Base-by-base conservation (phyloP, 2,888 invertebrate genomes). In the Anorthoa munda region DNA sequence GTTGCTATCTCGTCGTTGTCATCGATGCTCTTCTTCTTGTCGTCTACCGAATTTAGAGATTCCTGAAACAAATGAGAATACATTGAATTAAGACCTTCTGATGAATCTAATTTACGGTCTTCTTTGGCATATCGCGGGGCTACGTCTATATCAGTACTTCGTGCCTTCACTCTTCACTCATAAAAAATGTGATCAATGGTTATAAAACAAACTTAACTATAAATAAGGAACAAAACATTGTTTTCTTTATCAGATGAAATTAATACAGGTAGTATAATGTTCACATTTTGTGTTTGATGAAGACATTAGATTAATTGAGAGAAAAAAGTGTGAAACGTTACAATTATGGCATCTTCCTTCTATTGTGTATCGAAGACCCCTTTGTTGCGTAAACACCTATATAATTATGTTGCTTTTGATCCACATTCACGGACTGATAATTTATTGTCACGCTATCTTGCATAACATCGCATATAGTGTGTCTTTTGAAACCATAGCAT, bases 11-110 rank as follows among this genome's bases (percentile, higher is more conserved):
- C 96, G 73, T 93, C 93, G 66, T 95, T 93, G 65, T 95, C 96
- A 26, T 96, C 95, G 45, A 96, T 93, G 55, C 92, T 93, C 85
- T 96, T 95, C 80, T 95, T 95, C 89, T 95, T 95, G 23, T 96
- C 96, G 59, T 96, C 96, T 12, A 93, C 94, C 7, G 90, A 91
- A 82, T 94, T 96, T 18, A 96, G 90, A 83, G 93, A 90, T 86
- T 96, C 96, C 96, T 96, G 94, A 63, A 95, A 95, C 91, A 93
- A 94, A 72, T 1, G 66, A 65, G 46, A 56, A 48, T 13, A 31
- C 2, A 67, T 64, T 80, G 12, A 45, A 63, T 31, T 39, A 59
- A 11, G 3, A 15, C 46, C 5, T 3, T 56, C 3, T 12, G 11
- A 15, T 21, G 2, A 50, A n/a, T 56, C 2, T 15, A 39, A 5